phyloP scores from a whole-genome alignment of 2,797 vertebrate genomes.

The Sebastes wilsoni region DNA sequence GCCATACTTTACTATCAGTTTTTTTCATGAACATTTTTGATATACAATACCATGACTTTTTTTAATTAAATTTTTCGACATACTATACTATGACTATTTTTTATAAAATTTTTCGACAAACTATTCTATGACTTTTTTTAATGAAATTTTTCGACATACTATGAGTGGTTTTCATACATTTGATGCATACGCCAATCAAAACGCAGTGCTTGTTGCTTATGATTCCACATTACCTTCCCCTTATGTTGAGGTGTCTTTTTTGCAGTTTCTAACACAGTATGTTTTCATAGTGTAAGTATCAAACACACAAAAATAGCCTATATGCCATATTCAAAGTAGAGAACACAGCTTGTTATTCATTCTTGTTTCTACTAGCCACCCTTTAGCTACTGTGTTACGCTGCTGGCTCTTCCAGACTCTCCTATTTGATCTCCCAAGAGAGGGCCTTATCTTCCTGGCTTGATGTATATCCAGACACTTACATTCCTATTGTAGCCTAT shows the following conservation, averaged over 20 bases:
- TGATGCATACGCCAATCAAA: not conserved
- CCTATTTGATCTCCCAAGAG: slow-evolving; percentile 58
- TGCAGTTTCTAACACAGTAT: not conserved
- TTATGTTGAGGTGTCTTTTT: not conserved
- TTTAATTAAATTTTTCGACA: too few relatives aligned
- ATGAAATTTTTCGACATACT: fast-evolving
- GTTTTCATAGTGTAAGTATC: not conserved
- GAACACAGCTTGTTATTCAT: not conserved
- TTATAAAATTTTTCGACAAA: too few relatives aligned
- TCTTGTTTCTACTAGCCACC: slow-evolving; percentile 45
- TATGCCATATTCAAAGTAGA: not conserved
- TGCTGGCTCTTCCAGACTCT: slow-evolving; percentile 52
- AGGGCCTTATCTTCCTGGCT: slow-evolving; percentile 46
- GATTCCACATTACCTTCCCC: not conserved
- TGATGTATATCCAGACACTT: slow-evolving; percentile 54
- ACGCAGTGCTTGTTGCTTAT: not conserved
- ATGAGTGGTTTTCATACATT: fast-evolving
- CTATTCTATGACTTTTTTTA: fast-evolving
- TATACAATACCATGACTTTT: too few relatives aligned
- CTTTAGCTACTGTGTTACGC: slow-evolving; percentile 46
- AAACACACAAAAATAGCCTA: not conserved
- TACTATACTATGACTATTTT: too few relatives aligned
- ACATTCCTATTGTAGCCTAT: slow-evolving; percentile 47
- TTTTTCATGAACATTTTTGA: not conserved
- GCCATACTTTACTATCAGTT: too few relatives aligned